Conservation (phyloP, 2,888 invertebrate genomes). For the Drosophila bunnanda region DNA sequence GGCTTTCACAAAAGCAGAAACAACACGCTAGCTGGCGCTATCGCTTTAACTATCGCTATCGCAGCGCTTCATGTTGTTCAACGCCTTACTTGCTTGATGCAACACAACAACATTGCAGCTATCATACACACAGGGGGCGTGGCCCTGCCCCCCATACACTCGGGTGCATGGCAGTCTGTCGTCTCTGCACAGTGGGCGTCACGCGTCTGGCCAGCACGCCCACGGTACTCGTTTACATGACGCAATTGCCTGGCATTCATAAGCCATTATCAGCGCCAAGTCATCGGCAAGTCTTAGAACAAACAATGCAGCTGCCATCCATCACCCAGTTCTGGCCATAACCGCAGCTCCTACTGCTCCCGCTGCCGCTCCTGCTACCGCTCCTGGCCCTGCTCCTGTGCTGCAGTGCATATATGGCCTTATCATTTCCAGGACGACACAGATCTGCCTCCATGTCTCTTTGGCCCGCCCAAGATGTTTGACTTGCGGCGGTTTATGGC, state of each 20-base stretch:
- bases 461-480: slow-evolving; percentile 65
- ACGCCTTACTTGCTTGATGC: slow-evolving; percentile 61
- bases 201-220: slow-evolving; percentile 54
- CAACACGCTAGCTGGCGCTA: slow-evolving; percentile 24
- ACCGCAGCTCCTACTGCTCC: slow-evolving; percentile 18
- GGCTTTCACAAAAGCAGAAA: background rate
- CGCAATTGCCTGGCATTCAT: slow-evolving; percentile 74
- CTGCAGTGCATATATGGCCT: slow-evolving; percentile 20
- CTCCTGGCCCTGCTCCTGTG: slow-evolving; percentile 7
- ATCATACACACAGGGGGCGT: slow-evolving; percentile 65
- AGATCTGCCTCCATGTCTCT: slow-evolving; percentile 47
- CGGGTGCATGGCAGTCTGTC: slow-evolving; percentile 47
- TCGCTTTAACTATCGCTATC: slow-evolving; percentile 18
- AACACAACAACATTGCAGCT: slow-evolving; percentile 56
- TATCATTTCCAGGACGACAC: slow-evolving; percentile 65
- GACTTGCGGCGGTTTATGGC: slow-evolving; percentile 63
- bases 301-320: slow-evolving; percentile 72
- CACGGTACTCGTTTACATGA: slow-evolving; percentile 69
- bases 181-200: slow-evolving; percentile 26
- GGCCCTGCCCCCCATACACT: slow-evolving; percentile 32
- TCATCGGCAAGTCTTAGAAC: slow-evolving; percentile 75
- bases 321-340: slow-evolving; percentile 44
- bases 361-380: background rate
- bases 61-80: slow-evolving; percentile 59
- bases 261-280: slow-evolving; percentile 73